Percentiles rank a stretch among this genome's conserved stretches.
Evolutionary conservation across 2,113 vertebrate genomes (phyloP).

Genomic region (Monopterus albus): DNA sequence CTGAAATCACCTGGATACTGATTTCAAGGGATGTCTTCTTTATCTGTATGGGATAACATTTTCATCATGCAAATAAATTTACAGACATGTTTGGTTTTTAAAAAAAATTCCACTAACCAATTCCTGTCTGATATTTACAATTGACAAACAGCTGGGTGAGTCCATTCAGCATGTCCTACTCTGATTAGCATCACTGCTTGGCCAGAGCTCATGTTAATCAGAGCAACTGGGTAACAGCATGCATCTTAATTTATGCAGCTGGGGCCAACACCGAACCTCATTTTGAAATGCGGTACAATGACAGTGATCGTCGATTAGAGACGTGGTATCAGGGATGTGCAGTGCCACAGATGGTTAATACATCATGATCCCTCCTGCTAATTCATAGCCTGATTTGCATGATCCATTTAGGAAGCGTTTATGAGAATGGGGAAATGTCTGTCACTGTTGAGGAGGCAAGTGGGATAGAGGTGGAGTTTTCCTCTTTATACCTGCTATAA

Average conservation of each 20-base stretch:
- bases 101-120: neutral
- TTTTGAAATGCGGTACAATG: conserved; percentile 67
- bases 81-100: neutral
- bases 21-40: too few relatives aligned
- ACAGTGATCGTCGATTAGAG: conserved; percentile 79
- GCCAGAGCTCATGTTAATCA: conserved; percentile 73
- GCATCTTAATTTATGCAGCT: conserved; percentile 74
- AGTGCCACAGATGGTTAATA: conserved; percentile 67
- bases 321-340: conserved; percentile 56
- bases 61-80: neutral
- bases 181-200: conserved; percentile 60
- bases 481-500: conserved; percentile 60
- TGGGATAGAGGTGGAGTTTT: conserved; percentile 51
- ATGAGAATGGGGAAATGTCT: conserved; percentile 69
- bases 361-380: conserved; percentile 67
- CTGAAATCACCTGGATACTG: too few relatives aligned
- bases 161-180: conserved; percentile 39
- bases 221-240: conserved; percentile 73
- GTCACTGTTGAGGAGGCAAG: conserved; percentile 61
- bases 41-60: neutral
- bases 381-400: conserved; percentile 73
- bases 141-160: conserved; percentile 10
- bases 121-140: conserved; percentile 19
- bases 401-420: conserved; percentile 76
- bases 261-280: conserved; percentile 55